Conservation (phyloP, 2,797 vertebrate genomes). For the Anolis apletophallus region DNA sequence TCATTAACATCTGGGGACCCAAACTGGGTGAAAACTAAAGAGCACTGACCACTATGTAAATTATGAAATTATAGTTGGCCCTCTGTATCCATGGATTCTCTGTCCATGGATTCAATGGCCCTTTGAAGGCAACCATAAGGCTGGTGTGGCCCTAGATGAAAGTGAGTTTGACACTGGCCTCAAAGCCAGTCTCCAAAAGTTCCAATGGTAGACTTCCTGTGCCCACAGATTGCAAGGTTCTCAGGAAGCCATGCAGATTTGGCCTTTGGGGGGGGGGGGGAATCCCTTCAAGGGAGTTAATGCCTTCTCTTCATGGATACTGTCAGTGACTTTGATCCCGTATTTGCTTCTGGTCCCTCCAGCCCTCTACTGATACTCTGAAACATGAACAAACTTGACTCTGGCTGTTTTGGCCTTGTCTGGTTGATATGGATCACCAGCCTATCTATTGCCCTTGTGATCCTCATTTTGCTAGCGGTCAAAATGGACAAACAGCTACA, state of each 20-base stretch:
- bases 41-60: no score
- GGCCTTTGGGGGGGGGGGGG: no score
- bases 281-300: background rate
- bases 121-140: no score
- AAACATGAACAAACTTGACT: background rate
- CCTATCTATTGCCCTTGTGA: background rate
- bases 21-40: no score
- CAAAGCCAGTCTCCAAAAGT: background rate
- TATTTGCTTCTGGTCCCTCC: background rate
- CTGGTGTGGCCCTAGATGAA: no score
- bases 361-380: background rate
- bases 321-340: background rate
- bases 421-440: background rate
- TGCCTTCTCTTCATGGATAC: background rate
- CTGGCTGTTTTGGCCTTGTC: background rate
- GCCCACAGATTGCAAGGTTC: background rate
- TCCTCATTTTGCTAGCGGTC: no score
- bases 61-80: no score
- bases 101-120: no score
- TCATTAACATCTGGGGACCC: no score
- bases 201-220: background rate
- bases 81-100: no score
- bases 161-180: background rate
- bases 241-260: background rate
- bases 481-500: background rate